Percentiles rank a stretch among this genome's conserved stretches.
Conservation (phyloP, 1,140 invertebrate genomes). For the Atopsyche davidsoni region DNA sequence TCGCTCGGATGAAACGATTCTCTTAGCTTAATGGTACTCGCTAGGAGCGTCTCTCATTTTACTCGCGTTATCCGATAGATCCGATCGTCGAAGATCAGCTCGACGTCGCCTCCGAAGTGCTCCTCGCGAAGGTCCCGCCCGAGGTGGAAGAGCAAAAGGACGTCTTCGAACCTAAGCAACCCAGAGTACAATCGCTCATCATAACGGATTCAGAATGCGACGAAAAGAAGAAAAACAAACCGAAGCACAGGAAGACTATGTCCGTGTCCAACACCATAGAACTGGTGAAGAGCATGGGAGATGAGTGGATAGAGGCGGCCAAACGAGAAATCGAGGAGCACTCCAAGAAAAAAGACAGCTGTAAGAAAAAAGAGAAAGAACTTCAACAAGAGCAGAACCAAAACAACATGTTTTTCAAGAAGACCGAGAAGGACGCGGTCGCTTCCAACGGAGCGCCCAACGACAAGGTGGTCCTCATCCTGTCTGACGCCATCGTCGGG, state of each 20-base stretch:
- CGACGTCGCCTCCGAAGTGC: too few species aligned
- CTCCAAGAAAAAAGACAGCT: conserved; percentile 36
- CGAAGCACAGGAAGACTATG: conserved; percentile 67
- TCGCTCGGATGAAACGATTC: too few species aligned
- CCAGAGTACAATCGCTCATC: conserved; percentile 3
- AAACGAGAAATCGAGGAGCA: conserved; percentile 42
- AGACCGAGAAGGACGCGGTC: background rate
- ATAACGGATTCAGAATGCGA: conserved; percentile 25
- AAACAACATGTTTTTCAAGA: background rate
- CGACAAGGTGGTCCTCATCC: conserved; percentile 25
- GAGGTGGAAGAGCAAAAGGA: conserved; percentile 16
- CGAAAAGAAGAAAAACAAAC: conserved; percentile 33
- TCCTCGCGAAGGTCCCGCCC: too few species aligned
- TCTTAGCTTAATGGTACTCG: background rate
- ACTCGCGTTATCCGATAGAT: background rate
- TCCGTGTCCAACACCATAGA: conserved; percentile 71
- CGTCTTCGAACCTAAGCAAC: conserved; percentile 9
- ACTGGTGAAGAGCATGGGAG: conserved; percentile 42
- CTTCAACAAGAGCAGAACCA: background rate
- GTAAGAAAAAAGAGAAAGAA: conserved; percentile 20
- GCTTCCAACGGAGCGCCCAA: conserved; percentile 10
- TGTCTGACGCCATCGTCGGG: conserved; percentile 24
- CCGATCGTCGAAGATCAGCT: background rate
- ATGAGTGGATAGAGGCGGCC: conserved; percentile 43
- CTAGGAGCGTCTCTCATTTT: background rate